Evolutionary conservation across 2,888 invertebrate genomes (phyloP), one percentile per base, ranked within the genome.

Genomic region (Leptopterna dolabrata): DNA sequence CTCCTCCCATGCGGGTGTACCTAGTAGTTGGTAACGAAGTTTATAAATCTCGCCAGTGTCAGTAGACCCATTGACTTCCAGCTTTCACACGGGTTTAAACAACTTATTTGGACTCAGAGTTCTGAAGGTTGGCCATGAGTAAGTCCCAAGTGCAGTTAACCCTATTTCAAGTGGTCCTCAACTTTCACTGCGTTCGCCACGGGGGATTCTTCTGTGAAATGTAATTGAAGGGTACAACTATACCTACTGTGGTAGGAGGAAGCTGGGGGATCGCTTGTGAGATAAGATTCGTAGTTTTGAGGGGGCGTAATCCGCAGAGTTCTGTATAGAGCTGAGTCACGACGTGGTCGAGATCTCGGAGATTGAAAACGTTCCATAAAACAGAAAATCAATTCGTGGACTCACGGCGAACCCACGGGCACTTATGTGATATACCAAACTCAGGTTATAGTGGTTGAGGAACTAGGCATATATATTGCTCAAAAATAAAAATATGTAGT

Each of bases 41-140:
- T 4, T 14, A 63, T 63, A 63, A 63, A 63, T 63, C 63, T 63
- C 19, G 1, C 63, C 63, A 24, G 63, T 19, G 63, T 24, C 63
- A 11, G 24, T 24, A 13, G 63, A 63, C 24, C 63, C 63, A 63
- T 63, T 73, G 16, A 30, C 73, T 30, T 73, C 41, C 73, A 73
- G 36, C 73, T 73, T 73, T 73, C 73, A 36, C 73, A 36, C 73
- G 16, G 55, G 30, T 73, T 30, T 36, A 73, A 73, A 73, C 73
- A 73, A 73, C 73, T 41, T 73, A 73, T 73, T 73, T 41, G 30
- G 36, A 36, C 30, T 41, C 36, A 16, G 16, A 16, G 41, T 36
- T n/a, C 6, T 73, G 0, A 36, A 73, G 36, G 36, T 73, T 73
- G 13, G 16, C 36, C 73, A 19, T 9, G 73, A 73, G 73, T 73